These are phyloP conservation scores for Phalloptychus januarius DNA, from an alignment of 2,797 vertebrate genomes.

Conservation along the genomic window DNA sequence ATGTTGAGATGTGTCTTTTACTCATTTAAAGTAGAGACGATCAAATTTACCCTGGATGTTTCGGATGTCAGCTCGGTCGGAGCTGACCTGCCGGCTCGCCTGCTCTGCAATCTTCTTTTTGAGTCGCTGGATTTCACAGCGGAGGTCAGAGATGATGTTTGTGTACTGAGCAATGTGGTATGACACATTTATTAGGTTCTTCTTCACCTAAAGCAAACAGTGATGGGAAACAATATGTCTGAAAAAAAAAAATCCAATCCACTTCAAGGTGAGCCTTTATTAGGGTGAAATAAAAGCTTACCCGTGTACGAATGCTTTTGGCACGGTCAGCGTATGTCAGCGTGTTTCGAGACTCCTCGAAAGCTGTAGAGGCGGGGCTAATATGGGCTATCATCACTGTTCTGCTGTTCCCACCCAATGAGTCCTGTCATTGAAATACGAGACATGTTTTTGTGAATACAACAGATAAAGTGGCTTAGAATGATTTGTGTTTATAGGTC, in stretches of 20 bases:
- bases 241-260: not conserved
- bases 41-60: slow-evolving; percentile 82
- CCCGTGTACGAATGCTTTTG: slow-evolving; percentile 91
- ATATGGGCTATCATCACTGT: slow-evolving; percentile 97
- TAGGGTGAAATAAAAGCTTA: slow-evolving; percentile 58
- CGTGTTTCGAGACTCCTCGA: slow-evolving; percentile 93
- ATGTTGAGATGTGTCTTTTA: not conserved
- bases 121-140: slow-evolving; percentile 86
- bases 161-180: slow-evolving; percentile 92
- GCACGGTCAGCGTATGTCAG: slow-evolving; percentile 90
- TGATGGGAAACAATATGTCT: not conserved
- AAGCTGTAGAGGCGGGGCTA: slow-evolving; percentile 89
- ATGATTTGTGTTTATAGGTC: not conserved
- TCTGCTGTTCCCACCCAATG: slow-evolving; percentile 89
- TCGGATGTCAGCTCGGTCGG: slow-evolving; percentile 78
- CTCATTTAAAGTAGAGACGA: not conserved
- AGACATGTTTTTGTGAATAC: not conserved
- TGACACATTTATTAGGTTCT: slow-evolving; percentile 87
- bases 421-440: slow-evolving; percentile 81
- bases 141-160: slow-evolving; percentile 86
- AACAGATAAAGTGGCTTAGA: not conserved
- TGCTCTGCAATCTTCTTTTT: slow-evolving; percentile 86
- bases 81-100: slow-evolving; percentile 68
- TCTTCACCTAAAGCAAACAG: slow-evolving; percentile 83
- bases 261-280: not conserved